Evolutionary conservation across 2,797 vertebrate species (phyloP).

Genomic region (Onychomys leucogaster): DNA sequence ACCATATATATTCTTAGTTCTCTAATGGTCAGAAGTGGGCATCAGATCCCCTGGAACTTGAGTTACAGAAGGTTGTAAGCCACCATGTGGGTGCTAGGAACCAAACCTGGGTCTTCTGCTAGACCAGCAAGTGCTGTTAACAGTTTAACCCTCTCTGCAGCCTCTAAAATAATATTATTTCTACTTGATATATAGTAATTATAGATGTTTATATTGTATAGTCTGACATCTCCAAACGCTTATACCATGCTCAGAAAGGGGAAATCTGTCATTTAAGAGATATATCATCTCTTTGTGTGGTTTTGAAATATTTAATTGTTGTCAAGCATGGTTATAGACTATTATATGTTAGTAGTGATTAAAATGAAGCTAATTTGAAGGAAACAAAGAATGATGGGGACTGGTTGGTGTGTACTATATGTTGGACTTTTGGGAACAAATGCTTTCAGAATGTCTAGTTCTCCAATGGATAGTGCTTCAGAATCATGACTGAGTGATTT

Average conservation of each 20-base stretch:
- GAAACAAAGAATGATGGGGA: neutral
- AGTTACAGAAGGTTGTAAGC: neutral
- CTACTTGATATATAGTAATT: neutral
- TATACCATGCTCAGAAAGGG: neutral
- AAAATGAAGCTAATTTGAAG: constrained; percentile 19
- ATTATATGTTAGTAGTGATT: constrained; percentile 27
- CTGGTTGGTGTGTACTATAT: neutral
- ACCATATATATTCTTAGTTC: neutral
- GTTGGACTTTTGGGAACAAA: neutral
- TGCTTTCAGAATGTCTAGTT: neutral
- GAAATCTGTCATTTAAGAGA: neutral
- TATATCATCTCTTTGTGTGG: neutral
- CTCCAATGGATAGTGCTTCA: neutral
- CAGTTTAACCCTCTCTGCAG: neutral
- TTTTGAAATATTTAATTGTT: neutral
- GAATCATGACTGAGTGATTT: constrained; percentile 30
- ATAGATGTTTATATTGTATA: neutral
- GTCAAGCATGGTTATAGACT: neutral
- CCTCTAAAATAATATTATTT: neutral
- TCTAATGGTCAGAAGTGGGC: neutral
- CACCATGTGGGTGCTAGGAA: neutral
- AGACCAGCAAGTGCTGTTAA: neutral
- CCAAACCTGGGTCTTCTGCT: neutral
- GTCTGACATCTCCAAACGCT: neutral
- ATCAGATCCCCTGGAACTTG: neutral